A percentile compares a stretch with the other conserved stretches of the same genome.
Evolutionary conservation across 2,113 vertebrate genomes (phyloP).

Genomic region (Cyanistes caeruleus): DNA sequence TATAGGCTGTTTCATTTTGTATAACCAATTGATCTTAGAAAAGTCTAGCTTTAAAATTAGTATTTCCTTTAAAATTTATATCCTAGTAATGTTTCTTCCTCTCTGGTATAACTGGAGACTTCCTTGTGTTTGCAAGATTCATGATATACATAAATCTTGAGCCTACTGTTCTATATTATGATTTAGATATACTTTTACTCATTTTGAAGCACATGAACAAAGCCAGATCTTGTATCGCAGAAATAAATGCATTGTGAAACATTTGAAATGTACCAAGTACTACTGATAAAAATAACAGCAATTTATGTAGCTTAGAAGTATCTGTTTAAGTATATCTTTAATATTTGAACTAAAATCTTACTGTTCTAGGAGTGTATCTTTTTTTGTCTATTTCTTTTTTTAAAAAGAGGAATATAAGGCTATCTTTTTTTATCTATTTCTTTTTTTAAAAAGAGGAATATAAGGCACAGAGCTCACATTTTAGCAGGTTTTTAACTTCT

Average conservation of each 20-base stretch:
- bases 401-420: background rate
- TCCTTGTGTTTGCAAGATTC: background rate
- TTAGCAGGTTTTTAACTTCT: background rate
- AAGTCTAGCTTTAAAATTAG: background rate
- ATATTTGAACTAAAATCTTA: background rate
- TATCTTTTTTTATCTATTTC: background rate
- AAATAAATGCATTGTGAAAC: background rate
- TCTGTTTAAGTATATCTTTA: background rate
- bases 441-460: background rate
- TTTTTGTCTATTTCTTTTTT: background rate
- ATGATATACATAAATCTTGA: background rate
- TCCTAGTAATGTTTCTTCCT: background rate
- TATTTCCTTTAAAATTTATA: background rate
- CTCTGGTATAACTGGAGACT: background rate
- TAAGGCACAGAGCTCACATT: background rate
- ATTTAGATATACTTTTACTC: background rate
- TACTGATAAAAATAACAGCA: background rate
- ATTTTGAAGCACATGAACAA: background rate
- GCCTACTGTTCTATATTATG: background rate
- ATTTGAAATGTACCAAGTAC: background rate
- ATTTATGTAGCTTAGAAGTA: background rate
- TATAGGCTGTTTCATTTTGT: background rate
- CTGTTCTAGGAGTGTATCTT: accelerated
- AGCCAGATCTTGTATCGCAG: background rate
- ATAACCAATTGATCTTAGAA: background rate